Evolutionary conservation across 2,113 vertebrate species (phyloP).

Genomic region (Ploceus nigricollis): DNA sequence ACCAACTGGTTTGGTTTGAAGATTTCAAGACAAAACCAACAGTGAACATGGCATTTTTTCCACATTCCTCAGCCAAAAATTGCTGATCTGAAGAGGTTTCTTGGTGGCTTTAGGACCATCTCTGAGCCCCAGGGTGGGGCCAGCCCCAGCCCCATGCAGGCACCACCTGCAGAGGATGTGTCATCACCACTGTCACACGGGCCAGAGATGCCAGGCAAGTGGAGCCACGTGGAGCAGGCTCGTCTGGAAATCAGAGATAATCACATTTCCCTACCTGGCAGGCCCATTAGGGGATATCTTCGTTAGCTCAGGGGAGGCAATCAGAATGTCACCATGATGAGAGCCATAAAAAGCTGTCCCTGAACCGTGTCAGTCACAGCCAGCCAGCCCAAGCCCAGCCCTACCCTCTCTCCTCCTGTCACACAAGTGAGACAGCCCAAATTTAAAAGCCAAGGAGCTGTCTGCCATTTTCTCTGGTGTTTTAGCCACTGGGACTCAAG

Average conservation of each 20-base stretch:
- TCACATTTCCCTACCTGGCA: background rate
- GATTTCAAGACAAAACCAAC: background rate
- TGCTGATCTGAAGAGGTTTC: background rate
- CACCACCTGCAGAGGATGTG: accelerated
- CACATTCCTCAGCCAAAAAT: background rate
- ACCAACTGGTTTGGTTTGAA: background rate
- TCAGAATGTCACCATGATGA: background rate
- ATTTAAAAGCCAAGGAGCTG: conserved; percentile 33
- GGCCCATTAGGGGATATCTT: background rate
- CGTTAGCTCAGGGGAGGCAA: background rate
- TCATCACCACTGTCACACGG: accelerated
- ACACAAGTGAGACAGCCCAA: background rate
- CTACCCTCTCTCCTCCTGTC: background rate
- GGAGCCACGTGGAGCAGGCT: background rate
- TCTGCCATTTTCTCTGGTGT: conserved; percentile 43
- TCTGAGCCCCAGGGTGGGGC: accelerated
- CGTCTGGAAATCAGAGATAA: conserved; percentile 18
- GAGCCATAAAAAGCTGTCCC: background rate
- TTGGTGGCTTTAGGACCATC: background rate
- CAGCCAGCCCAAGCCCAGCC: background rate
- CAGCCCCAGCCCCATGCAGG: too few species aligned
- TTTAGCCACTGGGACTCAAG: conserved; percentile 23
- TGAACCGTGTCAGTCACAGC: background rate
- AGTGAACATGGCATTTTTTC: background rate
- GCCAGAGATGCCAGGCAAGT: background rate